Conservation (phyloP, 2,888 invertebrate genomes). For the Pterobdella sp. region DNA sequence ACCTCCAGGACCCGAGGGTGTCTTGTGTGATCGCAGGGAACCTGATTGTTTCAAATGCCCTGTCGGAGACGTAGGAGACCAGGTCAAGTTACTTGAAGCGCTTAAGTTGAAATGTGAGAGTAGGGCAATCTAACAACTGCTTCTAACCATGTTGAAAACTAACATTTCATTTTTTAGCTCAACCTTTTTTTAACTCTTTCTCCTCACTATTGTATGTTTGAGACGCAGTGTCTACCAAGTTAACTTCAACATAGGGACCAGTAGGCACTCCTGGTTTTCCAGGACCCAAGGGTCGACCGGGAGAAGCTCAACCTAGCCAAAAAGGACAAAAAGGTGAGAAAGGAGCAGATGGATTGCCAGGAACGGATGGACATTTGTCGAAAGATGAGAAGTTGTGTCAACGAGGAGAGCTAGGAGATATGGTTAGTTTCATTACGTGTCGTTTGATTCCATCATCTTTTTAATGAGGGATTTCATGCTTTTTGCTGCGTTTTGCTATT, state of each 20-base stretch:
- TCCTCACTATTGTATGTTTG: too few species aligned
- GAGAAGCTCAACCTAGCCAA: not conserved
- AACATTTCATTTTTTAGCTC: not conserved
- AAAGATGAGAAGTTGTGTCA: not conserved
- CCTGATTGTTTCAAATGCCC: not conserved
- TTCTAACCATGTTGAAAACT: not conserved
- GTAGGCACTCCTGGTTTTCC: not conserved
- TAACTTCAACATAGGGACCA: too few species aligned
- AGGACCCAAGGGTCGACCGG: slow-evolving; percentile 16
- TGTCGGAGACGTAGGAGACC: not conserved
- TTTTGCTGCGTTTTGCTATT: too few species aligned
- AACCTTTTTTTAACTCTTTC: slow-evolving; percentile 4
- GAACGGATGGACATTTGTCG: not conserved
- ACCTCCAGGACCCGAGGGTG: not conserved
- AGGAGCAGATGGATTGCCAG: slow-evolving; percentile 8
- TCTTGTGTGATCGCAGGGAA: not conserved
- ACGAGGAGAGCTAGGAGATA: slow-evolving; percentile 10
- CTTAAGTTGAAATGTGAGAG: not conserved
- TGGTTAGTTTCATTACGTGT: too few species aligned
- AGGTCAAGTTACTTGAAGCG: not conserved
- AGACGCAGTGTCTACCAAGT: too few species aligned
- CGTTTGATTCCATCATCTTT: too few species aligned
- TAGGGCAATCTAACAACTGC: slow-evolving; percentile 18
- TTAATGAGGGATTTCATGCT: too few species aligned
- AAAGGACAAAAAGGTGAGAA: slow-evolving; percentile 20